A percentile compares a stretch with the other conserved stretches of the same genome.
These are phyloP conservation scores for Drosophila pegasa DNA, from an alignment of 2,888 invertebrate genomes.

Conservation along the genomic window DNA sequence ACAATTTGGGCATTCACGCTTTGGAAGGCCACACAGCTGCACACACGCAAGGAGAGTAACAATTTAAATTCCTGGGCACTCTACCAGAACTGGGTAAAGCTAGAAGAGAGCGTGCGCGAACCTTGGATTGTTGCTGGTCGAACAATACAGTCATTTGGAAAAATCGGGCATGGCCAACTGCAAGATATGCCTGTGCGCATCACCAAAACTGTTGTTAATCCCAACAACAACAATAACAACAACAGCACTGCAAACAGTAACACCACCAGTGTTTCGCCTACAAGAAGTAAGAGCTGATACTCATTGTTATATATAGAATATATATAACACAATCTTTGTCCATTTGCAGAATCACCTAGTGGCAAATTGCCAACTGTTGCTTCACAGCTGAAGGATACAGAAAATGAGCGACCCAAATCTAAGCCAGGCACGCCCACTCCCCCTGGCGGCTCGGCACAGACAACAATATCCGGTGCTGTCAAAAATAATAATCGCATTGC, in stretches of 20 bases:
- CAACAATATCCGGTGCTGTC: conserved; percentile 12
- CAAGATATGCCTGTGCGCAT: conserved; percentile 85
- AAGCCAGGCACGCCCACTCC: conserved; percentile 65
- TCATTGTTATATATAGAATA: neutral
- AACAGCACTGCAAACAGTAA: conserved; percentile 54
- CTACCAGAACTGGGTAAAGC: conserved; percentile 93
- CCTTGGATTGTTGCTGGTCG: conserved; percentile 93
- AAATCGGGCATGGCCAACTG: conserved; percentile 85
- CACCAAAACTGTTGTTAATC: conserved; percentile 84
- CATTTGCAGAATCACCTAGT: conserved; percentile 54
- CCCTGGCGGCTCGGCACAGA: conserved; percentile 6
- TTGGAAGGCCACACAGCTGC: conserved; percentile 89
- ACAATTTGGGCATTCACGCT: conserved; percentile 94
- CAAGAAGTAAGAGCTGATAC: conserved; percentile 74
- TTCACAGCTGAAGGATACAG: conserved; percentile 70
- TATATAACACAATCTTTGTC: conserved; percentile 7
- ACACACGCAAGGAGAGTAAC: conserved; percentile 83
- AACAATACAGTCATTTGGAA: conserved; percentile 90
- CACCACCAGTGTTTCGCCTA: conserved; percentile 63
- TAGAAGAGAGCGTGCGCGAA: conserved; percentile 90
- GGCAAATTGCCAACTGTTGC: conserved; percentile 62
- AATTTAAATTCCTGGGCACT: conserved; percentile 90
- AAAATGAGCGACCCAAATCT: conserved; percentile 72
- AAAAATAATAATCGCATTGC: conserved; percentile 82
- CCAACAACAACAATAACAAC: conserved; percentile 66